Percentiles rank a stretch among this genome's conserved stretches.
These are phyloP conservation scores for Drosophila nigricruria DNA, from an alignment of 2,888 invertebrate genomes.

Conservation along the genomic window DNA sequence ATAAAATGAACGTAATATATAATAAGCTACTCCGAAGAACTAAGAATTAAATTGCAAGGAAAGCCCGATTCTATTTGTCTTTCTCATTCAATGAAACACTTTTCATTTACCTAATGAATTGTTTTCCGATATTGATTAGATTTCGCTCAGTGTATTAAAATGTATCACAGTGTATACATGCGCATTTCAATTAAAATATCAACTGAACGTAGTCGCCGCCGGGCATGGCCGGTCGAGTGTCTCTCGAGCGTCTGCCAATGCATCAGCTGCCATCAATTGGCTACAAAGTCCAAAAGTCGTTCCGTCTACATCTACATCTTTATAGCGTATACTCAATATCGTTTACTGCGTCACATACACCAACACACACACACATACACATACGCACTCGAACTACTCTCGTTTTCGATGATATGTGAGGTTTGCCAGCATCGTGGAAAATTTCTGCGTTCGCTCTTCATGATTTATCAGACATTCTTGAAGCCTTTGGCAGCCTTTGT, in stretches of 20 bases:
- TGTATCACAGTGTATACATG: background rate
- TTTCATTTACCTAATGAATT: background rate
- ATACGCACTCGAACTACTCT: slow-evolving; percentile 6
- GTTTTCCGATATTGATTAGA: background rate
- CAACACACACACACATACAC: background rate
- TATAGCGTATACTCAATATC: slow-evolving; percentile 48
- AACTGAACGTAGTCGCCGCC: slow-evolving; percentile 32
- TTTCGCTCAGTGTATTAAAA: slow-evolving; percentile 7
- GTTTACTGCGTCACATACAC: slow-evolving; percentile 40
- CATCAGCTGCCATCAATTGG: slow-evolving; percentile 31
- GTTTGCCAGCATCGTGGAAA: slow-evolving; percentile 33
- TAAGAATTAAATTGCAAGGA: background rate
- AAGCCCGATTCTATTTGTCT: background rate
- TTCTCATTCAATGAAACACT: background rate
- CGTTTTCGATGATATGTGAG: slow-evolving; percentile 19
- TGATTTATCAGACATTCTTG: slow-evolving; percentile 9
- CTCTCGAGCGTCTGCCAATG: slow-evolving; percentile 39
- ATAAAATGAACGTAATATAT: no score
- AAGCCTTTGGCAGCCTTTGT: slow-evolving; percentile 21
- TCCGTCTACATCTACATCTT: slow-evolving; percentile 10
- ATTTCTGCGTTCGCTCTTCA: slow-evolving; percentile 17
- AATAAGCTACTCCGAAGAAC: background rate
- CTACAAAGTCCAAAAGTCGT: slow-evolving; percentile 51
- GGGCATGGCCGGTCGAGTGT: slow-evolving; percentile 29
- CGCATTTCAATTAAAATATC: slow-evolving; percentile 31